phyloP scores from a whole-genome alignment of 2,888 invertebrate species.

The Lottia scabra region DNA sequence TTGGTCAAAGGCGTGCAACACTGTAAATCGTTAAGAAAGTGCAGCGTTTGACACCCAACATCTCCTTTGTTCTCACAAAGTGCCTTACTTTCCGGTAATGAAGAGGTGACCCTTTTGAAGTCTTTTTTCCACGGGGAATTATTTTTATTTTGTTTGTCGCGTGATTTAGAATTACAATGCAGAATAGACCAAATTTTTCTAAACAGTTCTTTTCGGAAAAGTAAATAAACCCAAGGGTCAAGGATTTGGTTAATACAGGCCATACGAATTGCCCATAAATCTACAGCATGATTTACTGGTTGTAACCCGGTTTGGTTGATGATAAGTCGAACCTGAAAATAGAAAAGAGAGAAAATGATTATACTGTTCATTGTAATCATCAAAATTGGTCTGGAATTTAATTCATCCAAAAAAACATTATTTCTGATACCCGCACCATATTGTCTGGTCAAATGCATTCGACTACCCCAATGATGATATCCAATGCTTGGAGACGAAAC shows the following conservation, averaged over 20 bases:
- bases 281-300: conserved; percentile 33
- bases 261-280: conserved; percentile 53
- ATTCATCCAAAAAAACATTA: too few relatives aligned
- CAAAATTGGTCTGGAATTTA: too few relatives aligned
- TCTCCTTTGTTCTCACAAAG: not conserved
- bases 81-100: not conserved
- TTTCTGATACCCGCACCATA: too few relatives aligned
- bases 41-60: not conserved
- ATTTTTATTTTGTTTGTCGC: not conserved
- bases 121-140: conserved; percentile 1
- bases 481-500: too few relatives aligned
- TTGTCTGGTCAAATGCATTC: too few relatives aligned
- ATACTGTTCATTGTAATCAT: too few relatives aligned
- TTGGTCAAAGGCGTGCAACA: not conserved
- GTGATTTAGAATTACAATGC: conserved; percentile 16
- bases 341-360: not conserved
- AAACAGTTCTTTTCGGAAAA: conserved; percentile 46
- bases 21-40: not conserved
- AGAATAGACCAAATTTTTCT: conserved; percentile 21
- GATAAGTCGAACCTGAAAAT: conserved; percentile 44
- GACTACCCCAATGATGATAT: too few relatives aligned
- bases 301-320: conserved; percentile 38
- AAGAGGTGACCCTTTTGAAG: not conserved
- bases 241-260: conserved; percentile 61
- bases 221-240: conserved; percentile 63